phyloP scores from a whole-genome alignment of 1,140 invertebrate genomes.

The Drosophila tristis region DNA sequence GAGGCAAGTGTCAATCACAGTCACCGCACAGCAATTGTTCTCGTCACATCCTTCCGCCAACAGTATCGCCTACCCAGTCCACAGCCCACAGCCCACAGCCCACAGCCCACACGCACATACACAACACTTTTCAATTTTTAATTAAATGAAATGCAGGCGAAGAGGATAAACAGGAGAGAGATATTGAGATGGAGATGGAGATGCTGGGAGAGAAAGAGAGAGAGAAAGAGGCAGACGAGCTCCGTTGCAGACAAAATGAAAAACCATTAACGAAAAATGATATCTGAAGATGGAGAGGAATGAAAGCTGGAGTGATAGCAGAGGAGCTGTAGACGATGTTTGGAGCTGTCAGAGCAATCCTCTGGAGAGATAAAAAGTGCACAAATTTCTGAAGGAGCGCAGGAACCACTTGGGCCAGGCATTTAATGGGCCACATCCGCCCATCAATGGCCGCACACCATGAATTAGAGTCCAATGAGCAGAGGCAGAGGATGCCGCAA shows the following conservation, averaged over 20 bases:
- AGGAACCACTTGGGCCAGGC: too few species aligned
- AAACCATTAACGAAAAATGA: constrained; percentile 77
- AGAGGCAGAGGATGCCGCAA: constrained; percentile 49
- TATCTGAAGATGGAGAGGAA: constrained; percentile 29
- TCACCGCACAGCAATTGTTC: constrained; percentile 44
- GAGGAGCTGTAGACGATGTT: neutral
- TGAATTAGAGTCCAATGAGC: neutral
- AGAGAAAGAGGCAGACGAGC: neutral
- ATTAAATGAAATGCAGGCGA: constrained; percentile 71
- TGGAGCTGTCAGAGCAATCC: constrained; percentile 26
- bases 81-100: too few species aligned
- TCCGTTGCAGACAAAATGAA: constrained; percentile 48
- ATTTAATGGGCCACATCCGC: too few species aligned
- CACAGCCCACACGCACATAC: constrained; percentile 2
- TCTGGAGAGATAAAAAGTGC: constrained; percentile 17
- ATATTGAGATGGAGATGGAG: neutral
- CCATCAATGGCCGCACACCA: neutral
- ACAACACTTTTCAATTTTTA: constrained; percentile 54
- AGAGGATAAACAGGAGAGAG: constrained; percentile 16
- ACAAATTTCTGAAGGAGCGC: constrained; percentile 5
- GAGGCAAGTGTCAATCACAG: constrained; percentile 54
- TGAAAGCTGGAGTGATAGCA: neutral
- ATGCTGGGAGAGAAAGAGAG: constrained; percentile 10
- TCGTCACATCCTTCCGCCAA: constrained; percentile 15
- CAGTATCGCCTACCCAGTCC: neutral